A percentile compares a stretch with the other conserved stretches of the same genome.
Evolutionary conservation across 2,797 vertebrate species (phyloP).

Genomic region (Brachymystax lenok): DNA sequence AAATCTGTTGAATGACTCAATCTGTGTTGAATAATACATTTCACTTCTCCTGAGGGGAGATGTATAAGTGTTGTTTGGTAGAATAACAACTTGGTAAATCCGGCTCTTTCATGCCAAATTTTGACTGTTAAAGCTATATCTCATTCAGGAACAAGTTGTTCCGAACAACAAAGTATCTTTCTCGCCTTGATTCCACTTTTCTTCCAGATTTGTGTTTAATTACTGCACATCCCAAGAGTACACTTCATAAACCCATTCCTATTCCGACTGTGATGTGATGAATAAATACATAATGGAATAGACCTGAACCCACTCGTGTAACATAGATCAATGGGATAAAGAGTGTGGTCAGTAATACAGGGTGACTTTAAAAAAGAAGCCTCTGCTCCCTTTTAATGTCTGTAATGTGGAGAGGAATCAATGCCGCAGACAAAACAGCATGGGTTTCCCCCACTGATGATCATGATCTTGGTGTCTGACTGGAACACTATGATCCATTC

Average conservation of each 20-base stretch:
- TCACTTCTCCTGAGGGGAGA: background rate
- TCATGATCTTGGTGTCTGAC: constrained; percentile 37
- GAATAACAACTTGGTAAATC: background rate
- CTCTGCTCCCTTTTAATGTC: constrained; percentile 53
- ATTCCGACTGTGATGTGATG: constrained; percentile 4
- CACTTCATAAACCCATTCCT: background rate
- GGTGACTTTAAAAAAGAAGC: constrained; percentile 57
- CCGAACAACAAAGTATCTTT: background rate
- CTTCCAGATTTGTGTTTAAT: background rate
- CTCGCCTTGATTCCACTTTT: background rate
- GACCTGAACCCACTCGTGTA: constrained; percentile 39
- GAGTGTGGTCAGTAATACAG: constrained; percentile 53
- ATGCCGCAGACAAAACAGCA: constrained; percentile 65
- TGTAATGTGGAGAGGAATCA: constrained; percentile 58
- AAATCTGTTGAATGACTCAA: background rate
- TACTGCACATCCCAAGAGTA: background rate
- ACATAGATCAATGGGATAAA: constrained; percentile 52
- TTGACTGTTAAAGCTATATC: background rate
- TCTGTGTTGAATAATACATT: background rate
- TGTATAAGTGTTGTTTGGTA: background rate
- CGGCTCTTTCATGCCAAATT: background rate
- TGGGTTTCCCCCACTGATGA: constrained; percentile 60
- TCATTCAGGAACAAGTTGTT: background rate
- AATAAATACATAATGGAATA: constrained; percentile 48
- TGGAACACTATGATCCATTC: background rate